These are phyloP conservation scores for Cotesia chilonis DNA, from an alignment of 1,140 invertebrate species.

Conservation along the genomic window DNA sequence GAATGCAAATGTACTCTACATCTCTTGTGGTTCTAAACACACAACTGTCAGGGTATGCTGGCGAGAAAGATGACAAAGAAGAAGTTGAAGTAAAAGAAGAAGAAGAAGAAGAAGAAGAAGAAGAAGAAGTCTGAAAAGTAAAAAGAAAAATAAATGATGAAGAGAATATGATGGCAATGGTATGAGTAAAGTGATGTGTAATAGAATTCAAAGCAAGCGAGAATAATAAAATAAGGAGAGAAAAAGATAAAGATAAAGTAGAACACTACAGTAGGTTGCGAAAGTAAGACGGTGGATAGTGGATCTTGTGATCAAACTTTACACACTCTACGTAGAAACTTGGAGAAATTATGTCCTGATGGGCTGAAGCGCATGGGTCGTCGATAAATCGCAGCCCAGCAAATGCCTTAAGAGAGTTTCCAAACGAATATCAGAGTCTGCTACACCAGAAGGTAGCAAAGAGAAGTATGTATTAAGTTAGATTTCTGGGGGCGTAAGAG, in stretches of 20 bases:
- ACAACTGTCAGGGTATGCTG: conserved; percentile 28
- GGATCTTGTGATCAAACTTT: conserved; percentile 31
- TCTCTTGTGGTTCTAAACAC: conserved; percentile 40
- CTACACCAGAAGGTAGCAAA: not conserved
- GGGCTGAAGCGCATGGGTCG: conserved; percentile 23
- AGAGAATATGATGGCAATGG: conserved; percentile 3
- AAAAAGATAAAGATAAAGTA: not conserved
- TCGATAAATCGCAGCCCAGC: conserved; percentile 18
- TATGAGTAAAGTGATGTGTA: conserved; percentile 13
- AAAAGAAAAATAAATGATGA: conserved; percentile 8
- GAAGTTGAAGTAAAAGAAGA: not conserved
- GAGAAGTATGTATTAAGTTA: not conserved
- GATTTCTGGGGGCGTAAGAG: not conserved
- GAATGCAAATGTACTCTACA: conserved; percentile 42
- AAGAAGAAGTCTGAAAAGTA: not conserved
- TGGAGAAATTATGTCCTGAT: conserved; percentile 21
- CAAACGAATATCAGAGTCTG: not conserved
- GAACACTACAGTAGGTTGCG: no score
- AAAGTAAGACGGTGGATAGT: conserved; percentile 1
- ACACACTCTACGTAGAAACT: conserved; percentile 20
- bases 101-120: not conserved
- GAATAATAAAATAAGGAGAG: not conserved
- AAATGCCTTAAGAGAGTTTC: conserved; percentile 15
- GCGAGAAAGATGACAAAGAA: conserved; percentile 1
- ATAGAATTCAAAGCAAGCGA: conserved; percentile 24